These are phyloP conservation scores for Nipponia nippon DNA, from an alignment of 2,113 vertebrate species.

Conservation along the genomic window DNA sequence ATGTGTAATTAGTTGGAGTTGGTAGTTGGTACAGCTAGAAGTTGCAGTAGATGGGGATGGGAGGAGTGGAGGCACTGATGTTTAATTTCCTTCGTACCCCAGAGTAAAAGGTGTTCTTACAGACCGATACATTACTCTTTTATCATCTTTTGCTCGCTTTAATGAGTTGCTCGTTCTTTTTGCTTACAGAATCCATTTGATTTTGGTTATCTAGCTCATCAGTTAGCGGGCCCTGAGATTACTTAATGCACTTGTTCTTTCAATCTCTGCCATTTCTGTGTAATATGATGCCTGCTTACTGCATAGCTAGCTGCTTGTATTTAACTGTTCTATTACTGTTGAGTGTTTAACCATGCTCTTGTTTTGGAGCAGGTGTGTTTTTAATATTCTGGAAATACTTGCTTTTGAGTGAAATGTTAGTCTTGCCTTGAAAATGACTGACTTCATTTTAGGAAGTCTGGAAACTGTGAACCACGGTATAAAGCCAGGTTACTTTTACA, in stretches of 20 bases:
- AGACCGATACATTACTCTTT: background rate
- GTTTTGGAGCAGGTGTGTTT: background rate
- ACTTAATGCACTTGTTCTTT: background rate
- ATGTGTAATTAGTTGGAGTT: background rate
- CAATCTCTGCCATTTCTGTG: background rate
- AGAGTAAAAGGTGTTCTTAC: background rate
- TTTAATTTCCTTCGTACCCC: background rate
- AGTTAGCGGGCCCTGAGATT: background rate
- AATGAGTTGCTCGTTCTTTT: constrained; percentile 17
- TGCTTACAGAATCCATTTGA: constrained; percentile 9
- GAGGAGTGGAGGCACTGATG: background rate
- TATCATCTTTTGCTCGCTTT: background rate
- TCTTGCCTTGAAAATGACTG: background rate
- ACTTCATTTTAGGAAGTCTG: background rate
- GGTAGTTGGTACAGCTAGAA: background rate
- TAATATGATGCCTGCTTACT: background rate
- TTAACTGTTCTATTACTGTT: background rate
- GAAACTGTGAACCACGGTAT: background rate
- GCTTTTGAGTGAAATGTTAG: background rate
- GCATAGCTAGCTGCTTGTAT: background rate
- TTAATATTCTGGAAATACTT: background rate
- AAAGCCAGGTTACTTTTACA: background rate
- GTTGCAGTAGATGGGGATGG: background rate
- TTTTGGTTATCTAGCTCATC: constrained; percentile 26
- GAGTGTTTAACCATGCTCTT: background rate